Evolutionary conservation across 35 echinoderm and acorn worm genomes (phyloP), one percentile per base, ranked within the genome.

Genomic region (Hemicentrotus pulcherrimus): DNA sequence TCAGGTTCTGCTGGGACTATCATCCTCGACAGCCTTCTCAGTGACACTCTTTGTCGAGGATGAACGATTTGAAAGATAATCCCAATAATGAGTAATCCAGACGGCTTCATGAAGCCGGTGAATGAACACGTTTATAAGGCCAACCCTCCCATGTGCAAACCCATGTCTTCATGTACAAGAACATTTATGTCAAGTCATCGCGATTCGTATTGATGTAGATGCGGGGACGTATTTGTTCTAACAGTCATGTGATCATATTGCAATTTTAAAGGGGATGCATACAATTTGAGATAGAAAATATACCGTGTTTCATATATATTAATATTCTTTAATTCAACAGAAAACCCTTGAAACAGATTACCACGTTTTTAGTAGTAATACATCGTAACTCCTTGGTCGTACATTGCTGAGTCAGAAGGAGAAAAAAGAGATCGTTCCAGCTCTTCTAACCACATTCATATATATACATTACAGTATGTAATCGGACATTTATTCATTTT

Each of bases 11-110:
- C 24, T 78, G 65, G 65, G 65, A 30, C 65, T 18, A 78, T 78
- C 65, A 78, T 78, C 24, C 28, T 28, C 24, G 65, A 78, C 65
- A 78, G 65, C 65, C 65, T 78, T 90, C 32, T 90, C 88, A 33
- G 19, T 90, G 13, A 90, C 88, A 90, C 88, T 5, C 88, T 90
- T 90, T 90, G 88, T 90, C 9, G 88, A 47, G 46, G 46, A 47
- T 90, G 46, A 90, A 90, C 88, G 88, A 90, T 90, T 47, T 33
- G 88, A 90, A 90, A 90, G 88, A 47, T 90, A 90, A 90, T 90
- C 88, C 88, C 15, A 47, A 45, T 90, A 90, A 90, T 90, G 88
- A 90, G 32, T 90, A 45, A 90, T 90, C 88, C 32, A 90, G 88
- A 90, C 88, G 88, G 19, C 65, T 28, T 47, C 32, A 90, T 90